Evolutionary conservation across 2,888 invertebrate genomes (phyloP).

Genomic region (Pherbina coryleti): DNA sequence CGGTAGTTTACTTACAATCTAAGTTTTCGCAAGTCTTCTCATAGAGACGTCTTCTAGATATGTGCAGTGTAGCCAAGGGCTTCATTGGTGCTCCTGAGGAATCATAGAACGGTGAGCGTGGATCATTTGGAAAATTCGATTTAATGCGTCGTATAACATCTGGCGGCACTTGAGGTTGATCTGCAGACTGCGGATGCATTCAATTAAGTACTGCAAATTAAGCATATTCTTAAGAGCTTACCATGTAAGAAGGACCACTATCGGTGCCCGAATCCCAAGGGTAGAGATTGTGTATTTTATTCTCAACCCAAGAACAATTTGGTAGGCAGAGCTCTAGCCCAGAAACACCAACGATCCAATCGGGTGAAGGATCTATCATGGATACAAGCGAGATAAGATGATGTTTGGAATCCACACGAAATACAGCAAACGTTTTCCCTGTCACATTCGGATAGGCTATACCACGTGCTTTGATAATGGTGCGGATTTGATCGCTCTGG

Average conservation of each 20-base stretch:
- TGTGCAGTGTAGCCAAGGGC: conserved; percentile 86
- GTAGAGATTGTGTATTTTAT: conserved; percentile 86
- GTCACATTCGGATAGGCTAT: conserved; percentile 91
- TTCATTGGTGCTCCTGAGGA: conserved; percentile 82
- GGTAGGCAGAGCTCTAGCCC: conserved; percentile 88
- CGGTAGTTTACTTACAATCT: conserved; percentile 54
- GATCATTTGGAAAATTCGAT: conserved; percentile 86
- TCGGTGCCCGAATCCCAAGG: conserved; percentile 98
- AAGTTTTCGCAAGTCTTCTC: conserved; percentile 80
- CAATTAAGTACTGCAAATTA: not conserved
- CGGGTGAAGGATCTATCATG: conserved; percentile 97
- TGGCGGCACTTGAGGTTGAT: conserved; percentile 86
- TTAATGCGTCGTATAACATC: conserved; percentile 89
- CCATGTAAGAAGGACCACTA: conserved; percentile 88
- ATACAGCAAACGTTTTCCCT: conserved; percentile 87
- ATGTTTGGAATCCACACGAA: conserved; percentile 91
- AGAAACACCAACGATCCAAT: conserved; percentile 97
- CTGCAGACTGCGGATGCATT: conserved; percentile 74
- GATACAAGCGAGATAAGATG: conserved; percentile 95
- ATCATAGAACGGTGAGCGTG: conserved; percentile 93
- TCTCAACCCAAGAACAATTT: conserved; percentile 92
- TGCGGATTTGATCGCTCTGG: conserved; percentile 86
- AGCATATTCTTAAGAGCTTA: conserved; percentile 36
- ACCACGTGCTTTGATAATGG: conserved; percentile 95
- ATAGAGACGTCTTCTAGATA: conserved; percentile 84